These are phyloP conservation scores for Eucriotettix oculatus DNA, from an alignment of 2,888 invertebrate species.

Conservation along the genomic window DNA sequence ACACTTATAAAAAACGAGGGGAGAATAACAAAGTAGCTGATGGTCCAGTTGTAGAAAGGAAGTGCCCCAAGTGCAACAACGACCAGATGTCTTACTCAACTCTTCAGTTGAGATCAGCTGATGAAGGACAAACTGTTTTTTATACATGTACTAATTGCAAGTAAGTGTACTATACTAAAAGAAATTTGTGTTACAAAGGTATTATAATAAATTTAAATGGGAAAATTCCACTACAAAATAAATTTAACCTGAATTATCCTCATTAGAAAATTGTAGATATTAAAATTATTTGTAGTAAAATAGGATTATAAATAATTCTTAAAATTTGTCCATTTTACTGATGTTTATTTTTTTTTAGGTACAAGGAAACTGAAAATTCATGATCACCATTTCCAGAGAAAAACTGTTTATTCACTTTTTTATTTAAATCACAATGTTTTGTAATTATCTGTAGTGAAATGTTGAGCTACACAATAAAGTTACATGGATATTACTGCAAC, in stretches of 20 bases:
- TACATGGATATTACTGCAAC: too few relatives aligned
- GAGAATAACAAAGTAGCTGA: slow-evolving; percentile 34
- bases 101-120: slow-evolving; percentile 85
- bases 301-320: too few relatives aligned
- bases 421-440: too few relatives aligned
- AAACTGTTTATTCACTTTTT: neutral
- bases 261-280: too few relatives aligned
- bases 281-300: too few relatives aligned
- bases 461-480: too few relatives aligned
- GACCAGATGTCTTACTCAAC: slow-evolving; percentile 93
- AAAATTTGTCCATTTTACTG: slow-evolving; percentile 1
- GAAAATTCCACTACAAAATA: too few relatives aligned
- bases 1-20: slow-evolving; percentile 22
- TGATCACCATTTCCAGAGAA: neutral
- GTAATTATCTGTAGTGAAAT: too few relatives aligned
- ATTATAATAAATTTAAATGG: slow-evolving; percentile 1
- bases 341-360: slow-evolving; percentile 32
- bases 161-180: slow-evolving; percentile 30
- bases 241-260: neutral
- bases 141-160: slow-evolving; percentile 91
- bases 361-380: slow-evolving; percentile 59
- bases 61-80: slow-evolving; percentile 74
- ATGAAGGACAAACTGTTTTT: slow-evolving; percentile 99
- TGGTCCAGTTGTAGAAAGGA: slow-evolving; percentile 65
- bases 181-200: slow-evolving; percentile 16